Evolutionary conservation across 2,797 vertebrate species (phyloP), one percentile per base, ranked within the genome.

Genomic region (Schizothorax lantsangensis): DNA sequence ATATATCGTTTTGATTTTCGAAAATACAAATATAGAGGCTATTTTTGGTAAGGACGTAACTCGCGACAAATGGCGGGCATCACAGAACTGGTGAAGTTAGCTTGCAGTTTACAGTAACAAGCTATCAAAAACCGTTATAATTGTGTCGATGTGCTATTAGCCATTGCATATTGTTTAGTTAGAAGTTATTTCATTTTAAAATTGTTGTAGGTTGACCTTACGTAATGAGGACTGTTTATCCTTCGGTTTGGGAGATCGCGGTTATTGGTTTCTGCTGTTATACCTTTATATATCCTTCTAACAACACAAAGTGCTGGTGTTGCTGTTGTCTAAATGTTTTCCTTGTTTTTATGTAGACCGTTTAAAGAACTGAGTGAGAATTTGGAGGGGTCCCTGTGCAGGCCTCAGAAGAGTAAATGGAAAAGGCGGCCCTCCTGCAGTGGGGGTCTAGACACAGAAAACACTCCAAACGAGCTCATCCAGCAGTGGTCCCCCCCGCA

Each of bases 391-490:
- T 95, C 96, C 87, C 90, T 93, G 94, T 93, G 93, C 84, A 92
- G 94, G 93, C 89, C 94, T 73, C 94, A 93, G 89, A 94, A 92
- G 74, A 87, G 87, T 26, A 93, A 93, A 88, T 95, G 93, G 89
- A 95, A 93, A 38, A 93, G 92, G 0, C 94, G 95, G 19, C 74
- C 92, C 10, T 64, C 52, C 14, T 88, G 90, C 6, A 54, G 59
- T 0, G 96, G 96, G 30, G 94, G 93, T 5, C 90, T 93, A 83
- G 95, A 95, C 79, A 92, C 91, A 1, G 97, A 97, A 66, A 97
- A 96, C 88, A 97, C 96, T 0, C 97, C 96, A 0, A 93, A 95
- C 36, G 97, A 97, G n/a, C 90, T 95, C 47, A 94, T 96, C 2
- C 92, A 95, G 72, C 90, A 93, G 1, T 93, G 93, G 87, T 95